These are phyloP conservation scores for Hydrolagus colliei DNA, from an alignment of 2,797 vertebrate genomes.

Conservation along the genomic window DNA sequence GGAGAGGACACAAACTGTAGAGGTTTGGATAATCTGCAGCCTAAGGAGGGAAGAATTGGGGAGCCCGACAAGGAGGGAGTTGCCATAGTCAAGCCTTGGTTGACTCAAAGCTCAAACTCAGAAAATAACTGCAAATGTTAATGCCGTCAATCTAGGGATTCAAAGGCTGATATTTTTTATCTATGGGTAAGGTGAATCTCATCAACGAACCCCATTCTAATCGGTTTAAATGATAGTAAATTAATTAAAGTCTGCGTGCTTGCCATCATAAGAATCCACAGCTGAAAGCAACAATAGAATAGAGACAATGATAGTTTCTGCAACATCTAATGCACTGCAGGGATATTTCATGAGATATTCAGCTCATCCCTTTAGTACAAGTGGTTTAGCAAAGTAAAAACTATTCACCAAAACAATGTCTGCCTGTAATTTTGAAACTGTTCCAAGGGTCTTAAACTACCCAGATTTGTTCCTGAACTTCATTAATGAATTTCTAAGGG, in stretches of 20 bases:
- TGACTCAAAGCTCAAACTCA: background rate
- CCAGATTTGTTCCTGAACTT: constrained; percentile 48
- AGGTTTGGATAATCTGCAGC: too few relatives aligned
- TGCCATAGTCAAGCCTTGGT: too few relatives aligned
- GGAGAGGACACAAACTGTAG: too few relatives aligned
- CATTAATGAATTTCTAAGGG: constrained; percentile 59
- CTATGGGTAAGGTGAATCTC: constrained; percentile 20
- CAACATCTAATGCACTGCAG: background rate
- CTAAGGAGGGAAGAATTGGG: too few relatives aligned
- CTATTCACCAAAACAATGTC: constrained; percentile 40
- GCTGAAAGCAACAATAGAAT: constrained; percentile 8
- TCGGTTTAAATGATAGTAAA: background rate
- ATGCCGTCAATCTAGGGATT: background rate
- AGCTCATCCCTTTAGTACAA: constrained; percentile 38
- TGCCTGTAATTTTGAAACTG: constrained; percentile 46
- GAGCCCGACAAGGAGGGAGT: too few relatives aligned
- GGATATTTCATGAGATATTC: constrained; percentile 33
- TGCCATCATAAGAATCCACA: background rate
- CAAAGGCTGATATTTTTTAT: background rate
- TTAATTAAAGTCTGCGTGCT: background rate
- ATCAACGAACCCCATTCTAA: background rate
- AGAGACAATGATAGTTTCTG: background rate
- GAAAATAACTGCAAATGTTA: constrained; percentile 12
- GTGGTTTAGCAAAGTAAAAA: constrained; percentile 2
- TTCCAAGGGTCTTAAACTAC: constrained; percentile 48